These are phyloP conservation scores for Arenicola marina DNA, from an alignment of 2,888 invertebrate genomes.

Conservation along the genomic window DNA sequence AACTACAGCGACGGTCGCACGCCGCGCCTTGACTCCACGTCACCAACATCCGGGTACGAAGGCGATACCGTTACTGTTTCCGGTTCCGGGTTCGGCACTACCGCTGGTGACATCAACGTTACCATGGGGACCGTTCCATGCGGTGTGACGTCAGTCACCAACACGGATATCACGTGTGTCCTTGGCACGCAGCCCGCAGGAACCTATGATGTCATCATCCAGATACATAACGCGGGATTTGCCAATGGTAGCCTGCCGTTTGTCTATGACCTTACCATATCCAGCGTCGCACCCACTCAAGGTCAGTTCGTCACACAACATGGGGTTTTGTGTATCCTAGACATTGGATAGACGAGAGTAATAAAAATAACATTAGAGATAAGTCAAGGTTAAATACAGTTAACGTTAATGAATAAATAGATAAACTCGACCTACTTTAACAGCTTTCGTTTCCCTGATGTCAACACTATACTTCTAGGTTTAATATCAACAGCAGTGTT, in stretches of 20 bases:
- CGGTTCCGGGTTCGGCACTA: not conserved
- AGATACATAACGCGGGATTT: not conserved
- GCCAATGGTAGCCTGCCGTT: conserved; percentile 1
- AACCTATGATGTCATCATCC: not conserved
- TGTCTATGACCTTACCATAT: not conserved
- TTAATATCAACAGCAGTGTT: too few relatives aligned
- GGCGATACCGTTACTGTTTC: not conserved
- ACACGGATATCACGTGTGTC: conserved; percentile 8
- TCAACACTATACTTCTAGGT: too few relatives aligned
- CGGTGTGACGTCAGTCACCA: not conserved
- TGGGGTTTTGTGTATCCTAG: too few relatives aligned
- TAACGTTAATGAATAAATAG: too few relatives aligned
- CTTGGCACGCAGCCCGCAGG: conserved; percentile 12
- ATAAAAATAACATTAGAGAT: too few relatives aligned
- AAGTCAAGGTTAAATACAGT: too few relatives aligned
- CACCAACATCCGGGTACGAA: not conserved
- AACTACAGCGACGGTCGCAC: not conserved
- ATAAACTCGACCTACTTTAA: too few relatives aligned
- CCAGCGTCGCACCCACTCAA: not conserved
- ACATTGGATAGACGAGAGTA: too few relatives aligned
- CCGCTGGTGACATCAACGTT: not conserved
- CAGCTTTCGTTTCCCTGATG: too few relatives aligned
- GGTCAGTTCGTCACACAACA: too few relatives aligned
- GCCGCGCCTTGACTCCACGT: not conserved
- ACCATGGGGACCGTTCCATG: not conserved